Evolutionary conservation across 2,888 invertebrate genomes (phyloP), one percentile per base, ranked within the genome.

Genomic region (Erannis defoliaria): DNA sequence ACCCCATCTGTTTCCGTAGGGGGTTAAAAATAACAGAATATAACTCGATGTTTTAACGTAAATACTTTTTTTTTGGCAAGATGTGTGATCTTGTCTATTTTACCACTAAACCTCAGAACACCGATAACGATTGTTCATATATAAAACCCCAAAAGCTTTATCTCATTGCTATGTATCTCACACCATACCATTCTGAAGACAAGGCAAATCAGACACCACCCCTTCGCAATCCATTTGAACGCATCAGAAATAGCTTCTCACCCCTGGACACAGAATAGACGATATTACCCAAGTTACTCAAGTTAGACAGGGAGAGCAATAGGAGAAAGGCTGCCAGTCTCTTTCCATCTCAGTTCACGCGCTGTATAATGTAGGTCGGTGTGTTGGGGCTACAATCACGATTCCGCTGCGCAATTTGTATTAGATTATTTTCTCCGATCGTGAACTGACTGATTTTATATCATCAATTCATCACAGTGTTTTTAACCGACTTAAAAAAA

Each of bases 211-310:
- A 55, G 54, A 60, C 26, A 37, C 48, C 54, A 37, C 33, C 60
- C 54, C 60, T 54, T 61, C 53, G 50, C 72, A 72, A 76, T 72
- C 68, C 70, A 69, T 69, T 70, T 59, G 48, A 42, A 68, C 57
- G 55, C 72, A 71, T 71, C 68, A 69, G 69, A 73, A 65, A 68
- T 62, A 62, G 62, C 55, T 61, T 59, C 63, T 38, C 62, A 61
- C 68, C 61, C 46, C 46, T 19, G 18, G 16, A 6, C 31, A 46
- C 31, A 46, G 46, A 46, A 46, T 33, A 46, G 18, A 31, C 5
- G 12, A 31, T 31, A 33, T 6, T 6, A 23, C 23, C 23, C 5
- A 14, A 23, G 21, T 6, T 29, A 19, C 62, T 21, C 45, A 26
- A 5, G 61, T 18, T 21, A 33, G 55, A 68, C 63, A 55, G 51